Evolutionary conservation across 2,113 vertebrate species (phyloP).

Genomic region (Grantiella picta): DNA sequence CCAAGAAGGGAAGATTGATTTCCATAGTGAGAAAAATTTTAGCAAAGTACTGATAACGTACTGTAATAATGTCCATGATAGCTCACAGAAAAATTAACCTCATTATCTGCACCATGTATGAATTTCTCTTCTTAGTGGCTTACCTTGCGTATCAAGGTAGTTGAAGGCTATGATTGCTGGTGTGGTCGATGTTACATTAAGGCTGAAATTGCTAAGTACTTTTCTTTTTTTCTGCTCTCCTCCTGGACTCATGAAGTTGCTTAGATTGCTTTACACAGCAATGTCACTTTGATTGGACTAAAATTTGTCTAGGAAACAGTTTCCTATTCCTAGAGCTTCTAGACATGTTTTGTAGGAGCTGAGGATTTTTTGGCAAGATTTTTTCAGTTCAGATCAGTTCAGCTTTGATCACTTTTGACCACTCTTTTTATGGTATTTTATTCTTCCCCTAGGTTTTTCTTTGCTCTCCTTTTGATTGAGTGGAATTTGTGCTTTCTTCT

Average conservation of each 20-base stretch:
- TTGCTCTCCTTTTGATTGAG: background rate
- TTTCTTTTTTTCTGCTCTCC: background rate
- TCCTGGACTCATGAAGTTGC: background rate
- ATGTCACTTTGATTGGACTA: background rate
- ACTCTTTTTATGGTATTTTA: background rate
- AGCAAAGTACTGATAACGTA: conserved; percentile 32
- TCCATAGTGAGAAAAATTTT: conserved; percentile 33
- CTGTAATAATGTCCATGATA: conserved; percentile 37
- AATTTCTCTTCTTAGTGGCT: conserved; percentile 41
- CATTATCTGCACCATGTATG: conserved; percentile 27
- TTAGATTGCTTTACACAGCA: background rate
- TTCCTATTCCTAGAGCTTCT: background rate
- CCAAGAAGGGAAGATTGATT: conserved; percentile 55
- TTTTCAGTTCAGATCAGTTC: background rate
- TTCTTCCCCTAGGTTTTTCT: background rate
- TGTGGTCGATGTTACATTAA: conserved; percentile 2
- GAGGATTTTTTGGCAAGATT: background rate
- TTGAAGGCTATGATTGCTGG: conserved; percentile 27
- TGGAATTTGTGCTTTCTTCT: background rate
- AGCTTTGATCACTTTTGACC: conserved; percentile 27
- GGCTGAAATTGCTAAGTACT: background rate
- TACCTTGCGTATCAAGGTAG: conserved; percentile 34
- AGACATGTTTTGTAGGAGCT: background rate
- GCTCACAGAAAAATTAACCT: conserved; percentile 54
- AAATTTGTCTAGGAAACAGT: background rate